phyloP scores from a whole-genome alignment of 2,797 vertebrate genomes.

The Telmatherina bonti region DNA sequence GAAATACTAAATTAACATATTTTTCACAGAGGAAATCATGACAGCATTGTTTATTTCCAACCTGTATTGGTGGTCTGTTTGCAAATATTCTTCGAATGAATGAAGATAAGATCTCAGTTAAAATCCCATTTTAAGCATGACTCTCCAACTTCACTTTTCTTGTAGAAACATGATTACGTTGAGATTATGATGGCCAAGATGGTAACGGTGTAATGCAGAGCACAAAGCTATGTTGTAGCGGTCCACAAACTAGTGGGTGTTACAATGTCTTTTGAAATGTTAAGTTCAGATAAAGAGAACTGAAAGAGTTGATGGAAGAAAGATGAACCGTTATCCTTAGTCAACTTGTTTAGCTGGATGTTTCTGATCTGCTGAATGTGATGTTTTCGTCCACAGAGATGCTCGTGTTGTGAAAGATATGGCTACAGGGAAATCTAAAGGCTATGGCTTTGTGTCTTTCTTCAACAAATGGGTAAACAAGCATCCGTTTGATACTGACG shows the following conservation, averaged over 20 bases:
- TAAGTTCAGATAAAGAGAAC: not conserved
- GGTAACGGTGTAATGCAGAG: not conserved
- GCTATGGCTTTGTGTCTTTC: slow-evolving; percentile 99
- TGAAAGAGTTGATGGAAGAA: too few species aligned
- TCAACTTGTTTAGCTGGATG: not conserved
- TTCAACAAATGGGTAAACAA: slow-evolving; percentile 96
- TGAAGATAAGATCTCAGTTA: not conserved
- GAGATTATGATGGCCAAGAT: too few species aligned
- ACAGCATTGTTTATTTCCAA: not conserved
- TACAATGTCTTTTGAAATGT: not conserved
- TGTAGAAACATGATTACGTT: too few species aligned
- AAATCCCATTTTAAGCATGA: not conserved
- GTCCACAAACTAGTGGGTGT: not conserved
- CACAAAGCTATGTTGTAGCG: not conserved
- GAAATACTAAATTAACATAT: not conserved
- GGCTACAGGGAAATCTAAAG: slow-evolving; percentile 98
- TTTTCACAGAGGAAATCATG: not conserved
- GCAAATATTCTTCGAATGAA: not conserved
- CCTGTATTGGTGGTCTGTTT: not conserved
- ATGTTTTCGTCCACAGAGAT: slow-evolving; percentile 86
- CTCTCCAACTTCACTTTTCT: too few species aligned
- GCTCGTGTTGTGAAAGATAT: slow-evolving; percentile 98
- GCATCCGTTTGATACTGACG: not conserved
- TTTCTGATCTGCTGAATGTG: slow-evolving; percentile 11
- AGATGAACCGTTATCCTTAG: too few species aligned